phyloP scores from a whole-genome alignment of 30 jellyfish, hydroid and myxozoan species.

The Rhopilema esculentum region DNA sequence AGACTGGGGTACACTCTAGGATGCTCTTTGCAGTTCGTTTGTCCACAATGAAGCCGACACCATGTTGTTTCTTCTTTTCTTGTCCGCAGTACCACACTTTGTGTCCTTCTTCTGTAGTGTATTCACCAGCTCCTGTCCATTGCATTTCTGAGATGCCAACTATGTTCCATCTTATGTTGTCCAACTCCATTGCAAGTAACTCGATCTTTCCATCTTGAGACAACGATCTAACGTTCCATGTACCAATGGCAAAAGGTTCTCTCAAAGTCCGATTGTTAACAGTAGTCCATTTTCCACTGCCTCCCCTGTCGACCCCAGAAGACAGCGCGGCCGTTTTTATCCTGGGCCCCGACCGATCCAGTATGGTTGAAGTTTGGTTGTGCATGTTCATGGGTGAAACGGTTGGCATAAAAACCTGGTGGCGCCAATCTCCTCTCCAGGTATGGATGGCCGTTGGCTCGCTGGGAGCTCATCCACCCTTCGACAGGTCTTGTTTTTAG shows the following conservation, averaged over 20 bases:
- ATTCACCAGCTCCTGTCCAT: slow-evolving; percentile 56
- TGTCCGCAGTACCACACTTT: slow-evolving; percentile 49
- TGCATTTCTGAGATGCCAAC: slow-evolving; percentile 59
- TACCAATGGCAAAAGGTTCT: slow-evolving; percentile 22
- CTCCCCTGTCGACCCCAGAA: slow-evolving; percentile 41
- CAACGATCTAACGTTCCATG: slow-evolving; percentile 48
- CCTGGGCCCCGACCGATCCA: slow-evolving; percentile 28
- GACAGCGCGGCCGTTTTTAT: slow-evolving; percentile 42
- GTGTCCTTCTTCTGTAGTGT: slow-evolving; percentile 48
- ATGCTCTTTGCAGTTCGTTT: slow-evolving; percentile 38
- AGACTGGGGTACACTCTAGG: slow-evolving; percentile 58
- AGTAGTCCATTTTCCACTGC: slow-evolving; percentile 31
- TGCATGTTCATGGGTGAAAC: neutral
- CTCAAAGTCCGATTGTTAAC: slow-evolving; percentile 25
- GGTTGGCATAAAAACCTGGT: neutral
- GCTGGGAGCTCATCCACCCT: slow-evolving; percentile 10
- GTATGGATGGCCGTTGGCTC: slow-evolving; percentile 8
- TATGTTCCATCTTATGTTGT: slow-evolving; percentile 28
- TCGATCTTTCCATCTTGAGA: slow-evolving; percentile 40
- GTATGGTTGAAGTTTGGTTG: slow-evolving; percentile 1
- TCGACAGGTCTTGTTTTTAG: slow-evolving; percentile 59
- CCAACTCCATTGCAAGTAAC: slow-evolving; percentile 37
- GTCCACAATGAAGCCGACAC: slow-evolving; percentile 58
- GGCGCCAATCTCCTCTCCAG: slow-evolving; percentile 23
- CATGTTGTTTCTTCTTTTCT: slow-evolving; percentile 35